Evolutionary conservation across 23 tunicate species (phyloP), one percentile per base, ranked within the genome.

Genomic region (Ciona savignyi): DNA sequence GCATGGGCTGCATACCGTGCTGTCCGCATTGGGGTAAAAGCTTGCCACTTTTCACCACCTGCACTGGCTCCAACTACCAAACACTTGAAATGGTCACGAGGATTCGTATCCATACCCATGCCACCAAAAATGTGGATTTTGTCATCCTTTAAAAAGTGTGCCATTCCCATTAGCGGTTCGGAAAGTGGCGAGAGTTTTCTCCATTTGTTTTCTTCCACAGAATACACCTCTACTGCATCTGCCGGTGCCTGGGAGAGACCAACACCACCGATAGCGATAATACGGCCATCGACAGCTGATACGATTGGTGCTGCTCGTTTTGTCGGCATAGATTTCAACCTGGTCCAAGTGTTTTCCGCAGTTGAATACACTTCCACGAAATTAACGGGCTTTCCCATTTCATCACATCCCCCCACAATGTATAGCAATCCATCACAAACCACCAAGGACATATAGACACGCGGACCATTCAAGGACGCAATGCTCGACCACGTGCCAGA

Each of bases 101-200:
- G 97, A 69, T 91, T 91, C 25, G 91, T 91, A 66, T 91, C 97
- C 2, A 66, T 62, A 23, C 81, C 97, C 97, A 91, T 91, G 25
- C 97, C 97, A 56, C 97, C 97, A 68, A 91, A 91, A 22, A 91
- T 67, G 79, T 85, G 78, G 30, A 91, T 77, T 48, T 69, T 79
- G 42, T 80, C 76, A 60, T 85, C 97, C 31, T 66, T 80, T 27
- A 56, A 3, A 42, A 85, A 75, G 65, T 76, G 78, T 4, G 90
- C 91, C 97, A 91, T 84, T 3, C 97, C 97, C 97, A 91, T 91
- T 30, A 91, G 71, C 3, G 97, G 79, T 49, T 91, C 97, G 0
- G 97, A 91, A 0, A 91, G 65, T 1, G 97, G 80, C 9, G 80
- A 66, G 30, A 91, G 71, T 21, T 67, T 74, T 70, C 80, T 84